These are phyloP conservation scores for Gasterosteus aculeatus DNA, from an alignment of 2,113 vertebrate species.

Conservation along the genomic window DNA sequence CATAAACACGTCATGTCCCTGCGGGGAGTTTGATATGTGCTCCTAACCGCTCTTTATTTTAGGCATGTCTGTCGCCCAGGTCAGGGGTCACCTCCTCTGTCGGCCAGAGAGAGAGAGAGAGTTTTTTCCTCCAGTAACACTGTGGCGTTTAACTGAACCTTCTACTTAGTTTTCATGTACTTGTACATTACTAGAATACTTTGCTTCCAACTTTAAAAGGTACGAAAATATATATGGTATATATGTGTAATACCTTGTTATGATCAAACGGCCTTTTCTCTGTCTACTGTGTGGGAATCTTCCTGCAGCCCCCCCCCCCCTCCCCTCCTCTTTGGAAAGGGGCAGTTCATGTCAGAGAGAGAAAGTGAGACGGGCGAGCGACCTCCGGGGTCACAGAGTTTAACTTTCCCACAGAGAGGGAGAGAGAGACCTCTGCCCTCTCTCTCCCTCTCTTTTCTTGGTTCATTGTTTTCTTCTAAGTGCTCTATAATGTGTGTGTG, in stretches of 20 bases:
- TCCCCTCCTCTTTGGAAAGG: constrained; percentile 75
- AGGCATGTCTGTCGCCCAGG: constrained; percentile 45
- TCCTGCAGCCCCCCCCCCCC: constrained; percentile 78
- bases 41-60: not conserved
- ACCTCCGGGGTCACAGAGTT: constrained; percentile 84
- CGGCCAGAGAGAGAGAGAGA: constrained; percentile 16
- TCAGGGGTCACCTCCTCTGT: constrained; percentile 10
- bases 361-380: constrained; percentile 56
- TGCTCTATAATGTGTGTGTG: constrained; percentile 15
- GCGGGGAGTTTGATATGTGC: not conserved
- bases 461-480: constrained; percentile 17
- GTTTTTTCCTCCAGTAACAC: not conserved
- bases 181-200: not conserved
- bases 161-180: not conserved
- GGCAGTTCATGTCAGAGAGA: constrained; percentile 52
- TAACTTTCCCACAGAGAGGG: constrained; percentile 86
- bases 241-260: not conserved
- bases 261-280: not conserved
- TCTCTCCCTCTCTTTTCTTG: constrained; percentile 12
- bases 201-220: not conserved
- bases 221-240: not conserved
- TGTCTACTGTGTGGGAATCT: constrained; percentile 81
- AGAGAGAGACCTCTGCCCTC: constrained; percentile 56
- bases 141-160: no score
- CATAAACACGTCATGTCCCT: not conserved